Base-by-base conservation (phyloP, 2,113 vertebrate species). In the Cavia porcellus region DNA sequence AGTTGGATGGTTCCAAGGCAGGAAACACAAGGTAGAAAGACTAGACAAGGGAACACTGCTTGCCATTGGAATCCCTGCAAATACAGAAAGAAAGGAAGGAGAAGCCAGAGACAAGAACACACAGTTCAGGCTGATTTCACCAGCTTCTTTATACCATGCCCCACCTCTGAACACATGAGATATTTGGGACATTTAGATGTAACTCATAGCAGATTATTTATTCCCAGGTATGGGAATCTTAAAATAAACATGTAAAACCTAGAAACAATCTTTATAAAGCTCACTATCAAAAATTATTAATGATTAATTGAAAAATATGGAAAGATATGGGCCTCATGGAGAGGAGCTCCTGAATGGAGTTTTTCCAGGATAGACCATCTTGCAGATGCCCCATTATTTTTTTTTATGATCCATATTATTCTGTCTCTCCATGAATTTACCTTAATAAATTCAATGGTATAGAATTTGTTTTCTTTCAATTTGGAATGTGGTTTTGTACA, bases 351-450 rank as follows among this genome's bases (percentile, higher is more conserved):
- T 13, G 86, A 79, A n/a, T 45, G 10, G 0, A 22, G 32, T 5
- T 15, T 15, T 47, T 81, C 30, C 80, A 77, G 50, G 62, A 5
- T 20, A 17, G 1, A 19, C 19, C 22, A 12, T 3, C 47, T 45
- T 12, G 82, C 79, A 19, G 11, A 30, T 3, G 11, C 15, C 19
- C 8, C 38, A 2, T 13, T 20, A 25, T 11, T 86, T 7, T 24
- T 30, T 55, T n/a, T 20, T 32, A 5, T n/a, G 12, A 6, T 28
- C 38, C 0, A 0, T 6, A 2, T 38, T 4, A 35, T 19, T 55
- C 11, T 81, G 19, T 8, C 22, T 79, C 17, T 1, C 24, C 30
- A 28, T 30, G 50, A 42, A 9, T 25, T 55, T 12, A 17, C 15
- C 32, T 11, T 1, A 30, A 15, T 68, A 17, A 30, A 30, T 52